Conservation (phyloP, 2,113 vertebrate genomes). For the Hippotragus niger region DNA sequence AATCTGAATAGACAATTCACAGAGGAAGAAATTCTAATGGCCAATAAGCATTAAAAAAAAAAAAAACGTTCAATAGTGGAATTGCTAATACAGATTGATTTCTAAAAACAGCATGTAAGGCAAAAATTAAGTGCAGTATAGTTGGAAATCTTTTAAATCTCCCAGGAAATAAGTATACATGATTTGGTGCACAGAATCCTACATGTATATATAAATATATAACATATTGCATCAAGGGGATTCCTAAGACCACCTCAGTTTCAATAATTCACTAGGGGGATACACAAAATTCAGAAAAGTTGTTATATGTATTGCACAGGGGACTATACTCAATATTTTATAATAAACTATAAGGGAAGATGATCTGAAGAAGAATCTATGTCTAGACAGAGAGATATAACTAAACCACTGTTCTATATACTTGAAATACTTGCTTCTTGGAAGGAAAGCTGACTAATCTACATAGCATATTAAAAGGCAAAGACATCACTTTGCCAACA, state of each 20-base stretch:
- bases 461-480: background rate
- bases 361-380: background rate
- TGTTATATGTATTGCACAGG: background rate
- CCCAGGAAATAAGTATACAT: background rate
- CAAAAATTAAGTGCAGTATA: slow-evolving; percentile 14
- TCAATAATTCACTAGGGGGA: background rate
- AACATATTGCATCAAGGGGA: background rate
- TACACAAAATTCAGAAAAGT: background rate
- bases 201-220: background rate
- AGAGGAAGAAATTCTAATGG: slow-evolving; percentile 44
- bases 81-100: background rate
- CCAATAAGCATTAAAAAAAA: slow-evolving; percentile 28
- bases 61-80: background rate
- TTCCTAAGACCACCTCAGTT: background rate
- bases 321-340: background rate
- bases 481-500: background rate
- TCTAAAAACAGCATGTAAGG: slow-evolving; percentile 43
- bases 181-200: background rate
- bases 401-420: background rate
- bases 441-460: background rate
- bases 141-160: slow-evolving; percentile 14
- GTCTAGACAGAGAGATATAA: background rate
- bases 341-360: background rate
- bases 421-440: background rate
- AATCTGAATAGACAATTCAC: slow-evolving; percentile 29